Evolutionary conservation across 2,113 vertebrate genomes (phyloP).

Genomic region (Penelope pileata): DNA sequence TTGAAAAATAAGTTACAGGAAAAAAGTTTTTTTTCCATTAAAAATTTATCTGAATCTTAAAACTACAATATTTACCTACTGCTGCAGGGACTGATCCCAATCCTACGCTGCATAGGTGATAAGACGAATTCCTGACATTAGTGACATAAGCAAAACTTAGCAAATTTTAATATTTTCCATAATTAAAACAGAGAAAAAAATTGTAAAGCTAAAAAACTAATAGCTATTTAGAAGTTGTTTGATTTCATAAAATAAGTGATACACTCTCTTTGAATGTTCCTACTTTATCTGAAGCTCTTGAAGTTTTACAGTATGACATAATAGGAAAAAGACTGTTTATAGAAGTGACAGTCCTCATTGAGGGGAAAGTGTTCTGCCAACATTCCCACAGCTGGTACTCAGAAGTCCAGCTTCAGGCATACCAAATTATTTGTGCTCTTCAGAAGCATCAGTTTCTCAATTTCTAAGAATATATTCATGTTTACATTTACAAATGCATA

Average conservation of each 20-base stretch:
- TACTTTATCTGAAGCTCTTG: conserved; percentile 29
- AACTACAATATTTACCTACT: background rate
- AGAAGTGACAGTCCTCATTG: background rate
- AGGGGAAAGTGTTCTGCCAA: conserved; percentile 32
- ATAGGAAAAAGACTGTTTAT: conserved; percentile 35
- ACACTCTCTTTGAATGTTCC: background rate
- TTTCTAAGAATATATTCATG: background rate
- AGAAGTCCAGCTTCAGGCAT: background rate
- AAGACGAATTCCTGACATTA: background rate
- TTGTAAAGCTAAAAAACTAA: background rate
- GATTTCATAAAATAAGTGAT: background rate
- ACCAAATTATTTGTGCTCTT: background rate
- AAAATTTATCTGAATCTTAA: background rate
- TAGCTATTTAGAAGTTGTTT: background rate
- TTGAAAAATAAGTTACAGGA: background rate
- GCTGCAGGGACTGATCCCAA: background rate
- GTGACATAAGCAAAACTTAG: background rate
- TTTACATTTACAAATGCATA: background rate
- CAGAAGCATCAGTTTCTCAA: background rate
- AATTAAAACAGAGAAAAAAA: background rate
- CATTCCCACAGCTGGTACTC: background rate
- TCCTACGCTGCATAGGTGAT: background rate
- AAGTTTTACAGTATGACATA: conserved; percentile 23
- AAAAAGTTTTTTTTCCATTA: no score
- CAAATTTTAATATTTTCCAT: background rate